A percentile compares a stretch with the other conserved stretches of the same genome.
Conservation (phyloP, 2,888 invertebrate genomes). For the Callyntrura guangdongensis region DNA sequence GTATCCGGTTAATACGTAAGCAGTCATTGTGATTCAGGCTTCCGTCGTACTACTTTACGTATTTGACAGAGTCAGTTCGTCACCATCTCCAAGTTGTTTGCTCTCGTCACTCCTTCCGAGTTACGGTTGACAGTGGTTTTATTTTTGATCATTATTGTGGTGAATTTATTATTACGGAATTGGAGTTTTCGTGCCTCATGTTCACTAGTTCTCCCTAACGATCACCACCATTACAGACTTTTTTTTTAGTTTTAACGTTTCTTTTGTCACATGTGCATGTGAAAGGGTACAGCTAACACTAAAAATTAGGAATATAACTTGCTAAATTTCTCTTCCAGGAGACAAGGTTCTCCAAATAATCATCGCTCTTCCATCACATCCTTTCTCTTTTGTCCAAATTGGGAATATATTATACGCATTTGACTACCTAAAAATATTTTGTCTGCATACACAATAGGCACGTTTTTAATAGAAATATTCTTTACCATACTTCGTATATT, state of each 20-base stretch:
- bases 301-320: not conserved
- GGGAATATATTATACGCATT: no score
- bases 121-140: slow-evolving; percentile 47
- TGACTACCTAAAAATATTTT: not conserved
- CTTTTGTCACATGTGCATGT: not conserved
- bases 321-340: not conserved
- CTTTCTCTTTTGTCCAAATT: not conserved
- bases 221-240: not conserved
- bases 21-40: slow-evolving; percentile 14
- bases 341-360: slow-evolving; percentile 12
- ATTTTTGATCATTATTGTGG: slow-evolving; percentile 53
- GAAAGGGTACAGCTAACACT: not conserved
- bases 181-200: slow-evolving; percentile 19
- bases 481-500: no score
- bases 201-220: slow-evolving; percentile 7
- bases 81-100: slow-evolving; percentile 32
- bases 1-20: not conserved
- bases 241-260: slow-evolving; percentile 8
- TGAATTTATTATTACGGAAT: slow-evolving; percentile 25
- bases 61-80: slow-evolving; percentile 19
- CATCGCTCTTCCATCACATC: slow-evolving; percentile 13
- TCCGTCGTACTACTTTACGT: not conserved
- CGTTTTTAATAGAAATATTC: not conserved
- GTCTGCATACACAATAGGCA: not conserved
- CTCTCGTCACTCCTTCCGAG: not conserved